Percentiles rank a stretch among this genome's conserved stretches.
These are phyloP conservation scores for Pachypeltis micranthus DNA, from an alignment of 1,140 invertebrate species.

Conservation along the genomic window DNA sequence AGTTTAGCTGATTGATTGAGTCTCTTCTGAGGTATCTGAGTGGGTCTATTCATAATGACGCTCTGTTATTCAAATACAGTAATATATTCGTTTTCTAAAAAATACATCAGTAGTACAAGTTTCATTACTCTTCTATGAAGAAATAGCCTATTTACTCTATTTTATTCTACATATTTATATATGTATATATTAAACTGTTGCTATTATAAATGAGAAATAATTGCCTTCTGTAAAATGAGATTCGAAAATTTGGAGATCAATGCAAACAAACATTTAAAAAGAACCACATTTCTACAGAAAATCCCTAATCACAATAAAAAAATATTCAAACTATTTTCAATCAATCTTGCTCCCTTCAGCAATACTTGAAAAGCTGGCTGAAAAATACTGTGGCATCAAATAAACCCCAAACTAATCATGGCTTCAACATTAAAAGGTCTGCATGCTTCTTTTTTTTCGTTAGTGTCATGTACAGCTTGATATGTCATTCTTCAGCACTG, in stretches of 20 bases:
- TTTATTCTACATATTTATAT: slow-evolving; percentile 8
- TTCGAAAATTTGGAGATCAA: background rate
- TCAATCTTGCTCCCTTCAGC: slow-evolving; percentile 7
- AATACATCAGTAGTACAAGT: slow-evolving; percentile 14
- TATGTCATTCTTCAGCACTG: slow-evolving; percentile 1
- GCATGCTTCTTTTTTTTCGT: background rate
- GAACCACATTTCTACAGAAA: background rate
- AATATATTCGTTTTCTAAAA: slow-evolving; percentile 15
- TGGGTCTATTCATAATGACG: background rate
- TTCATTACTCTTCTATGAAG: slow-evolving; percentile 12
- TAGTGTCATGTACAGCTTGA: background rate
- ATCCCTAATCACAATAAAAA: slow-evolving; percentile 1
- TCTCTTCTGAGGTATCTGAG: too few species aligned
- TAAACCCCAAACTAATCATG: too few species aligned
- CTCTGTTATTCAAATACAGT: slow-evolving; percentile 9
- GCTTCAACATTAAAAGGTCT: background rate
- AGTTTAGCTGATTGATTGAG: background rate
- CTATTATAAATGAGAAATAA: background rate
- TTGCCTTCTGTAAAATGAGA: background rate
- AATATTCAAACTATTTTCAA: background rate
- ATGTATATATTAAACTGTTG: slow-evolving; percentile 8
- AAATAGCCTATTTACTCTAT: background rate
- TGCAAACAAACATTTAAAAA: background rate
- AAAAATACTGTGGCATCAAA: too few species aligned
- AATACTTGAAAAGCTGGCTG: background rate